phyloP scores from a whole-genome alignment of 2,888 invertebrate species.

The Eupeodes luniger region DNA sequence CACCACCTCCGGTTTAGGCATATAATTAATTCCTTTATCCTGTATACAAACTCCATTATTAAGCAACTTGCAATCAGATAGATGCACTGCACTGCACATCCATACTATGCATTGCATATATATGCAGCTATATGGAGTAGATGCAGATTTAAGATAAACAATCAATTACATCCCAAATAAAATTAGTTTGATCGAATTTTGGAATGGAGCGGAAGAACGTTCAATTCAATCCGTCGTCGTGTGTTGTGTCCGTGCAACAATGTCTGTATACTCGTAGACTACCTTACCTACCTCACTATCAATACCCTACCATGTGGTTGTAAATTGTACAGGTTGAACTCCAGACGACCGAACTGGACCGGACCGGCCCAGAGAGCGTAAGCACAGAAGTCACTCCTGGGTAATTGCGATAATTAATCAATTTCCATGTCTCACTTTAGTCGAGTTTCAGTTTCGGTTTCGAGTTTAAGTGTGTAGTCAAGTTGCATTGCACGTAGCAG shows the following conservation, averaged over 20 bases:
- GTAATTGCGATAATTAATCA: conserved; percentile 74
- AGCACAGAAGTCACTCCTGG: conserved; percentile 67
- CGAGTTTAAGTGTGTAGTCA: not conserved
- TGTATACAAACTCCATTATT: conserved; percentile 1
- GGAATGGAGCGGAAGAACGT: not conserved
- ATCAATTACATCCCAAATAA: conserved; percentile 54
- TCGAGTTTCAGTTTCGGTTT: not conserved
- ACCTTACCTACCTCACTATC: too few species aligned
- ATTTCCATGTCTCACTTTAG: conserved; percentile 46
- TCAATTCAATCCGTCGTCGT: not conserved
- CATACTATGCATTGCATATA: not conserved
- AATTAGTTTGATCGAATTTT: conserved; percentile 58
- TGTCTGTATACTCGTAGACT: not conserved
- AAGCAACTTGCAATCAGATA: not conserved
- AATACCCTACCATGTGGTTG: not conserved
- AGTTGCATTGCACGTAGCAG: not conserved
- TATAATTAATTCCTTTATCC: conserved; percentile 52
- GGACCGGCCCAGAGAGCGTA: conserved; percentile 16
- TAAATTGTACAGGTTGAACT: not conserved
- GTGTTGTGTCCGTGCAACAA: conserved; percentile 30
- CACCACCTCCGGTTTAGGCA: not conserved
- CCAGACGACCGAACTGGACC: not conserved
- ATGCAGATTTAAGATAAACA: conserved; percentile 31
- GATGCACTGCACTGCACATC: not conserved
- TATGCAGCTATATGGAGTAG: not conserved